phyloP scores from a whole-genome alignment of 2,113 vertebrate genomes.

The Tupaia chinensis region DNA sequence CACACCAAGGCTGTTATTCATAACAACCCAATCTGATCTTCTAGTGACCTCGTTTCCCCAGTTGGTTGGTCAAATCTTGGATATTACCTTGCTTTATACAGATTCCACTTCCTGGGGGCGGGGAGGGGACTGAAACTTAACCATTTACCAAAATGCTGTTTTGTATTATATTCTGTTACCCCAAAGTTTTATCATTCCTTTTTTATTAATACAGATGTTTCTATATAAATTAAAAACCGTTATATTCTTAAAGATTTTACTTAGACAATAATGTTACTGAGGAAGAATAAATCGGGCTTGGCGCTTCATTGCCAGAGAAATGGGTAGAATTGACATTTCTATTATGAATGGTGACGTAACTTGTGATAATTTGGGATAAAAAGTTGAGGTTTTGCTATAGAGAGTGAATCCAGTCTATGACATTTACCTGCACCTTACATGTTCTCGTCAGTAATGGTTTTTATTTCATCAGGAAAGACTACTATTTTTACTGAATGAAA shows the following conservation, averaged over 20 bases:
- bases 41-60: not conserved
- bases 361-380: not conserved
- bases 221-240: not conserved
- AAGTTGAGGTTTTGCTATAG: not conserved
- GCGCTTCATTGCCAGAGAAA: not conserved
- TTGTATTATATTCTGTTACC: not conserved
- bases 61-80: not conserved
- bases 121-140: not conserved
- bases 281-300: not conserved
- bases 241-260: not conserved
- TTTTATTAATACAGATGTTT: not conserved
- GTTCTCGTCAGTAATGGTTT: not conserved
- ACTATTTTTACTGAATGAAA: not conserved
- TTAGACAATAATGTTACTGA: not conserved
- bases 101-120: not conserved
- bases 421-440: not conserved
- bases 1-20: rapidly evolving
- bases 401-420: not conserved
- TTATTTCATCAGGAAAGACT: not conserved
- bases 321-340: not conserved
- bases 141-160: not conserved
- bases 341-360: not conserved
- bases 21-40: not conserved
- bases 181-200: not conserved
- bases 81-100: not conserved